A percentile compares a stretch with the other conserved stretches of the same genome.
Evolutionary conservation across 2,888 invertebrate species (phyloP).

Genomic region (Hydroisotoma schaefferi): DNA sequence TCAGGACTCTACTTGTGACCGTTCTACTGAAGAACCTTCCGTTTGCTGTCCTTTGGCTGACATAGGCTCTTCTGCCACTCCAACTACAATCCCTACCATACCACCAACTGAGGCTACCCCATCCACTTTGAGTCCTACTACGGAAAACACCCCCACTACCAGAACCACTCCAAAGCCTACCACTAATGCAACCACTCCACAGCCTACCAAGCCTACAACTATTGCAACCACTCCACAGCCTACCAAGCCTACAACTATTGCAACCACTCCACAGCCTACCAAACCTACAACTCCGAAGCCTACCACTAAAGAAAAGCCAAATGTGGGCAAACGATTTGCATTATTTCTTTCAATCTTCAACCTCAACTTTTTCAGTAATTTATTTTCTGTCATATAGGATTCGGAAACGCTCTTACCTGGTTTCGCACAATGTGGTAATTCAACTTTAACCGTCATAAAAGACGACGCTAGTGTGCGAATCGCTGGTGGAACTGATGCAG

Average conservation of each 20-base stretch:
- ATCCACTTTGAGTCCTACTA: too few species aligned
- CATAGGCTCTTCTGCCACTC: neutral
- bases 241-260: neutral
- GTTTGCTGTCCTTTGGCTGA: constrained; percentile 23
- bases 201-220: neutral
- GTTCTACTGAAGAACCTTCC: constrained; percentile 10
- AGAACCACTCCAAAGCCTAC: neutral
- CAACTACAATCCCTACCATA: neutral
- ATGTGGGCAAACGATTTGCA: constrained; percentile 20
- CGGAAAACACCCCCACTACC: neutral
- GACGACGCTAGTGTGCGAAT: too few species aligned
- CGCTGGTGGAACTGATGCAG: constrained; percentile 34
- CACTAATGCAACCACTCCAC: neutral
- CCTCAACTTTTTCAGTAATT: constrained; percentile 22
- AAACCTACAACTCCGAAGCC: neutral
- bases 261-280: neutral
- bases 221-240: neutral
- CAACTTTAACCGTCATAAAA: constrained; percentile 16
- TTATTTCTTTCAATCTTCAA: too few species aligned
- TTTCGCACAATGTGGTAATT: constrained; percentile 27
- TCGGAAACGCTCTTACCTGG: too few species aligned
- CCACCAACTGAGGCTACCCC: neutral
- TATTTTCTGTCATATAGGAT: too few species aligned
- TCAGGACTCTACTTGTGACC: constrained; percentile 24
- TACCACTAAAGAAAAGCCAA: constrained; percentile 2